Evolutionary conservation across 1,140 invertebrate genomes (phyloP).

Genomic region (Ostrea edulis): DNA sequence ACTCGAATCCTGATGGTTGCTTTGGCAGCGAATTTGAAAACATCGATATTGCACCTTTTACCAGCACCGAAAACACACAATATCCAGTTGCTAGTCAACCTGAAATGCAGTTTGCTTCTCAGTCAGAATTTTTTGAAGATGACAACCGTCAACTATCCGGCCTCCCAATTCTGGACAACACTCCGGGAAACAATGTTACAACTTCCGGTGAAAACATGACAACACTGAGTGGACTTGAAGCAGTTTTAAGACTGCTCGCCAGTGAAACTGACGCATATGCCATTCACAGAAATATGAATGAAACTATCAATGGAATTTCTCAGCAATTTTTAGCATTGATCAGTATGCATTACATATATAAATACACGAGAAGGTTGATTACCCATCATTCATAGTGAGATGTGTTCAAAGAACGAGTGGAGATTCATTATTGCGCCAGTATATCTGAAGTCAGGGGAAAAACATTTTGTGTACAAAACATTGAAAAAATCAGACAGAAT

Average conservation of each 20-base stretch:
- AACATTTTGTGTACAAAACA: neutral
- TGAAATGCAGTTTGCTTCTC: neutral
- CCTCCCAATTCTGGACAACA: neutral
- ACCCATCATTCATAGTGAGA: conserved; percentile 6
- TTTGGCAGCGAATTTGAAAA: conserved; percentile 18
- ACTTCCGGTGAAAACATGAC: neutral
- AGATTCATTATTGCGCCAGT: conserved; percentile 10
- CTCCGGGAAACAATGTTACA: neutral
- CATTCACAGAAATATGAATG: neutral
- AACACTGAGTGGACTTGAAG: conserved; percentile 6
- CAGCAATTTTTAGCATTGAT: conserved; percentile 16
- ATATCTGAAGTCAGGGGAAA: conserved; percentile 8
- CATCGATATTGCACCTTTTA: conserved; percentile 6
- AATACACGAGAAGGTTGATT: conserved; percentile 11
- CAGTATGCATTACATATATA: neutral
- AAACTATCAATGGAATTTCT: neutral
- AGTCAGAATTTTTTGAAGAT: neutral
- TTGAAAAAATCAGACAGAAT: neutral
- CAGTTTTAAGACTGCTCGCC: neutral
- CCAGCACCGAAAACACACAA: neutral
- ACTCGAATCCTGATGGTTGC: neutral
- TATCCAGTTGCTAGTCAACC: neutral
- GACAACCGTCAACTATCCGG: neutral
- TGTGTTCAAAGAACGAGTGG: conserved; percentile 12
- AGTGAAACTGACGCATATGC: neutral